Base-by-base conservation (phyloP, 2,888 invertebrate genomes). In the Drosophila recens region DNA sequence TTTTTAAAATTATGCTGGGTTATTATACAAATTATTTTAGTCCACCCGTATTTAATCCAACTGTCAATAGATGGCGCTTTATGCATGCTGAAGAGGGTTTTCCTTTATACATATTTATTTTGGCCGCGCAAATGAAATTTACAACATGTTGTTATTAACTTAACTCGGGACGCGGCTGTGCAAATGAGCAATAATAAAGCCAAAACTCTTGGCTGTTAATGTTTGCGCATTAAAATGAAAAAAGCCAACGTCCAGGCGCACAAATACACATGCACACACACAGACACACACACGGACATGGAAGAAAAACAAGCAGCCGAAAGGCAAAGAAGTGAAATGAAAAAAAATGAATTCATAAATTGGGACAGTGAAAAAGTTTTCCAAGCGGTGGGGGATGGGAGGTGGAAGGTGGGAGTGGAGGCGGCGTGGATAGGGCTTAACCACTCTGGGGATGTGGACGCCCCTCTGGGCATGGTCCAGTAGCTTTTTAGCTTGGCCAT, bases 121-220 rank as follows among this genome's bases (percentile, higher is more conserved):
- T 27, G 27, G 53, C 27, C 11, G 30, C 58, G 1, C 15, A 46
- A 58, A 58, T 52, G 40, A 69, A 68, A 49, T 64, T 51, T 36
- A 57, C 43, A 72, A 62, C 43, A 63, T 77, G 69, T 64, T 64
- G 40, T 54, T 54, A 45, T 72, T 62, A 62, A 58, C 58, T 65
- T 40, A 53, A 56, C 52, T 51, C 23, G 36, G 70, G 52, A 70
- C 72, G 61, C 71, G 51, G 64, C 74, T 79, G 76, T 77, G 79
- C 61, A 86, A 86, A 84, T 86, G 81, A 83, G 83, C 79, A 79
- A 79, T 83, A 76, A 86, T 83, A 79, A 83, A 81, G 81, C 79
- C 76, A 80, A 83, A 70, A 59, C 74, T 86, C 69, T 79, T 67
- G 75, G 81, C 84, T 79, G 79, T 81, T 84, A 84, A 84, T 84